These are phyloP conservation scores for Ciconia maguari DNA, from an alignment of 2,113 vertebrate genomes.

Conservation along the genomic window DNA sequence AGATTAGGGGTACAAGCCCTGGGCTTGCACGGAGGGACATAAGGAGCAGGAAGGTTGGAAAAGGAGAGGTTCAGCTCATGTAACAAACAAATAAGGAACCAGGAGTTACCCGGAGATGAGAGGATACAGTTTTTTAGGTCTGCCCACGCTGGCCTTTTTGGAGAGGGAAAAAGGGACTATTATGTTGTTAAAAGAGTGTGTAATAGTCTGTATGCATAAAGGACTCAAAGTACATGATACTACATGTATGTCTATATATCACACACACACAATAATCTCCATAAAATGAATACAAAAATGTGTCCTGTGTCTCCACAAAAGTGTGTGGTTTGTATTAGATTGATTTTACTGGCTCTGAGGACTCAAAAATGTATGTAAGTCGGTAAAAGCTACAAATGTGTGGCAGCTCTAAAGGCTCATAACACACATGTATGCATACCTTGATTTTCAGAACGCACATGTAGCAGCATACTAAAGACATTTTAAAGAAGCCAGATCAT, in stretches of 20 bases:
- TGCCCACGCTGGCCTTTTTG: not conserved
- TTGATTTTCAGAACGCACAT: not conserved
- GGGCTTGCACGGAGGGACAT: not conserved
- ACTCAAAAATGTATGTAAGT: not conserved
- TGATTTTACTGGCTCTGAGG: not conserved
- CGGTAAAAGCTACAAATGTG: not conserved
- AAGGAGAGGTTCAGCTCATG: not conserved
- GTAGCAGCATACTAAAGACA: not conserved
- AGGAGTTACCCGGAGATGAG: not conserved
- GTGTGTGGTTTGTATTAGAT: not conserved
- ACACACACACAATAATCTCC: not conserved
- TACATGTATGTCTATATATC: not conserved
- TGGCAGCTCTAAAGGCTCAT: not conserved
- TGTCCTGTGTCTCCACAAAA: not conserved
- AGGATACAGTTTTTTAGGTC: not conserved
- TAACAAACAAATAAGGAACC: not conserved
- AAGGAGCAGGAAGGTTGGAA: not conserved
- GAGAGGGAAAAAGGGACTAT: not conserved
- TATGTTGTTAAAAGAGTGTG: not conserved
- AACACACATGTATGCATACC: not conserved
- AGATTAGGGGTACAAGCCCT: not conserved
- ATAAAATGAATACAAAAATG: not conserved
- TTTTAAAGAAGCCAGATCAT: conserved; percentile 6
- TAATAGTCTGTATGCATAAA: not conserved
- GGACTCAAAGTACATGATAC: not conserved